Evolutionary conservation across 2,797 vertebrate genomes (phyloP), one percentile per base, ranked within the genome.

Genomic region (Ficedula albicollis): DNA sequence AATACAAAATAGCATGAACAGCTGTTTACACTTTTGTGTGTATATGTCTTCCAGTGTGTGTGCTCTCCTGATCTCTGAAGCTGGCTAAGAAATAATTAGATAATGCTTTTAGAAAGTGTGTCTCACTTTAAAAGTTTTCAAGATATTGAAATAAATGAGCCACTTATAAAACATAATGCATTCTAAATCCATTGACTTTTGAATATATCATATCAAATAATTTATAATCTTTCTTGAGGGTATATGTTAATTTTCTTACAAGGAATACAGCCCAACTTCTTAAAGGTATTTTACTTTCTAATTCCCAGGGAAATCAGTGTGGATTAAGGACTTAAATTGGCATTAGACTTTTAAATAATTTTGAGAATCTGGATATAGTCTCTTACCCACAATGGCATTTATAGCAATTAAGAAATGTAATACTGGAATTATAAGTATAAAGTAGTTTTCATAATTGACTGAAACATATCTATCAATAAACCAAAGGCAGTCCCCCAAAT

Each of bases 301-400:
- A 95, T 90, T 95, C 93, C 58, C 41, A 75, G 54, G 59, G 84
- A 96, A 95, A 95, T 95, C 89, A 72, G 68, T n/a, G n/a, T 83
- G 94, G 94, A 96, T 96, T 96, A 96, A 27, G 43, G 78, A 87
- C 49, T 94, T 80, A 93, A 92, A 93, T 32, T 92, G 44, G 75
- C 64, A 92, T 95, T 92, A 96, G 72, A 77, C 26, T 95, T 91
- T 94, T 95, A 95, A 95, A 95, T 93, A 96, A 76, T 95, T 81
- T 81, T 93, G 55, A 94, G 76, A 89, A 36, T 74, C 54, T 84
- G 46, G 23, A 68, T 95, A 55, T 39, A 68, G 62, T 75, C 46
- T 88, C 63, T 69, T 73, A 94, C 52, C n/a, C 70, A 76, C 76
- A 86, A 66, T 52, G 62, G 32, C 27, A 86, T 88, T 94, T 88